Percentiles rank a stretch among this genome's conserved stretches.
These are phyloP conservation scores for Herminia tarsipennalis DNA, from an alignment of 2,888 invertebrate species.

Conservation along the genomic window DNA sequence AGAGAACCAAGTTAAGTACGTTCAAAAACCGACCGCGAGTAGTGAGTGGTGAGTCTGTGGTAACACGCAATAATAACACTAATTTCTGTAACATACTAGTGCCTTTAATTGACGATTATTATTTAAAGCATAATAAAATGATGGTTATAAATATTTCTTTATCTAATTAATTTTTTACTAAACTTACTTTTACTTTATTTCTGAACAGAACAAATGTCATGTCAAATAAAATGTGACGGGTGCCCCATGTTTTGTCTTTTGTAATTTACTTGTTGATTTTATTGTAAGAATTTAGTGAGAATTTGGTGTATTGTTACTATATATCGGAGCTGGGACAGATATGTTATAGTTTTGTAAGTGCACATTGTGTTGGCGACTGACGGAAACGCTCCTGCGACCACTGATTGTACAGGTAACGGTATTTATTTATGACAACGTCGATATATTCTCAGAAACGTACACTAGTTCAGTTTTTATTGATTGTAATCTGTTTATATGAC, in stretches of 20 bases:
- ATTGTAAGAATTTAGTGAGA: slow-evolving; percentile 63
- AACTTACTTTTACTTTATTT: slow-evolving; percentile 21
- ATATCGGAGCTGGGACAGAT: slow-evolving; percentile 49
- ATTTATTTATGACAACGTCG: slow-evolving; percentile 81
- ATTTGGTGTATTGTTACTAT: slow-evolving; percentile 59
- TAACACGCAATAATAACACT: too few species aligned
- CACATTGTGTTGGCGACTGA: slow-evolving; percentile 47
- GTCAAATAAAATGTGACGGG: slow-evolving; percentile 74
- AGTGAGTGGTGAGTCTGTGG: too few species aligned
- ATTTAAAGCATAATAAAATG: too few species aligned
- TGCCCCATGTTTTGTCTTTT: slow-evolving; percentile 73
- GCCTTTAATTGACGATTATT: too few species aligned
- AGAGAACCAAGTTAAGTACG: too few species aligned
- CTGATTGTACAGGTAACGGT: slow-evolving; percentile 80
- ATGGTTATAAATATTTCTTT: too few species aligned
- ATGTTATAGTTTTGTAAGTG: slow-evolving; percentile 67
- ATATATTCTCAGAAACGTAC: slow-evolving; percentile 53
- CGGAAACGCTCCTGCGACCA: slow-evolving; percentile 54
- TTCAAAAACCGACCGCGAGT: not conserved
- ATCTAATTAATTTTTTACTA: too few species aligned
- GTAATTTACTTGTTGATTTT: slow-evolving; percentile 81
- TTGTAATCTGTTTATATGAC: slow-evolving; percentile 38
- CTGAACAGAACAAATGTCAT: slow-evolving; percentile 46
- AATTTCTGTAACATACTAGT: too few species aligned
- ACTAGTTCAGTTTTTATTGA: slow-evolving; percentile 50